A percentile compares a stretch with the other conserved stretches of the same genome.
These are phyloP conservation scores for Rhipidura dahli DNA, from an alignment of 2,113 vertebrate genomes.

Conservation along the genomic window DNA sequence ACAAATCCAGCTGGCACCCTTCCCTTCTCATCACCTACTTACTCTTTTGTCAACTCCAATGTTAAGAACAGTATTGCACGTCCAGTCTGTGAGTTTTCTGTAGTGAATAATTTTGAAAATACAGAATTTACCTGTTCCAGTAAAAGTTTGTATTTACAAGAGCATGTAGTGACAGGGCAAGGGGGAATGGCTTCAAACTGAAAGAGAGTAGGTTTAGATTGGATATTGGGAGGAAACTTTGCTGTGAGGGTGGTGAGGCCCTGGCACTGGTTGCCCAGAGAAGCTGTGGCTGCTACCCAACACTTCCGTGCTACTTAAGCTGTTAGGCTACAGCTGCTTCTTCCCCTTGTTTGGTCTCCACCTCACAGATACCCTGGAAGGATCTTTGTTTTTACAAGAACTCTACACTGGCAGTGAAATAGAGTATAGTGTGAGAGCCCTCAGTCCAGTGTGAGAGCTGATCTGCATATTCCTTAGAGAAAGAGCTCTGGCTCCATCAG, in stretches of 20 bases:
- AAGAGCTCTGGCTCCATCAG: neutral
- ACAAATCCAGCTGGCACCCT: conserved; percentile 61
- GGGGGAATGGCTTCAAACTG: neutral
- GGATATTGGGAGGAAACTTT: neutral
- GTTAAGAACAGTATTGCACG: conserved; percentile 63
- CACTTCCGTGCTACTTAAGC: neutral
- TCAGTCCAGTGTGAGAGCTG: neutral
- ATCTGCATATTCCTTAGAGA: neutral
- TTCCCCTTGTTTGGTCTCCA: neutral
- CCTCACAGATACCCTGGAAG: neutral
- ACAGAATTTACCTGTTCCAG: neutral
- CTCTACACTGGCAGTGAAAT: neutral
- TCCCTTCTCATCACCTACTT: conserved; percentile 63
- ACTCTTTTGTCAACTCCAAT: conserved; percentile 66
- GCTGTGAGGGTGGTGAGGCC: neutral
- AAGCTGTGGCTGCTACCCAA: neutral
- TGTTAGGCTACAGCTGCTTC: neutral
- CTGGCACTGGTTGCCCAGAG: neutral
- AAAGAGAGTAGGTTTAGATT: neutral
- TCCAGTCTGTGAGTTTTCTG: conserved; percentile 74
- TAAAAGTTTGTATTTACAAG: neutral
- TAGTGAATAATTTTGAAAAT: neutral
- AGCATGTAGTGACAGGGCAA: neutral
- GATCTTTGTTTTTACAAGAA: neutral
- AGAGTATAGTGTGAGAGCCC: neutral